These are phyloP conservation scores for Theonella swinhoei DNA, from an alignment of 37 sponge, comb jelly and placozoan species.

Conservation along the genomic window DNA sequence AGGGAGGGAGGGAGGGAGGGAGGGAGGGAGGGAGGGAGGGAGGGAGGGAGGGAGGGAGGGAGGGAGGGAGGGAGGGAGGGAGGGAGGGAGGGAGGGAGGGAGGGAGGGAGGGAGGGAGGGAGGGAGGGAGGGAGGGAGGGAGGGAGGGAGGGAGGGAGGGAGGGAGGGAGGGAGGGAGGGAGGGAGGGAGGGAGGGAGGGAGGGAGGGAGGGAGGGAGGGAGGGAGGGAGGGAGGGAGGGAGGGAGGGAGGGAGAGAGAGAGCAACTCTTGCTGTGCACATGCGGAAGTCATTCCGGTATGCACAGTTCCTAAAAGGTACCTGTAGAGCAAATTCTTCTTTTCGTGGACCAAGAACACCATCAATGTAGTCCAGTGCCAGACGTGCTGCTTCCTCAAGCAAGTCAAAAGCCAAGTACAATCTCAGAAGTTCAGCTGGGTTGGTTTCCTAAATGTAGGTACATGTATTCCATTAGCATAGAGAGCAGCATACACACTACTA, in stretches of 20 bases:
- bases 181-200: not conserved
- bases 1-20: too few relatives aligned
- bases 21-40: too few relatives aligned
- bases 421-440: constrained; percentile 55
- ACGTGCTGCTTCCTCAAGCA: constrained; percentile 40
- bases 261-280: too few relatives aligned
- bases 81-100: too few relatives aligned
- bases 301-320: too few relatives aligned
- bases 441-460: constrained; percentile 8
- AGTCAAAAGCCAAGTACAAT: constrained; percentile 53
- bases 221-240: not conserved
- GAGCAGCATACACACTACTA: not conserved
- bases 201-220: not conserved
- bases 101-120: too few relatives aligned
- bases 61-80: too few relatives aligned
- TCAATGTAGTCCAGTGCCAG: constrained; percentile 70
- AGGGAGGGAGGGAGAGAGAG: not conserved
- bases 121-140: too few relatives aligned
- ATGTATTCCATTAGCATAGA: not conserved
- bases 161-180: too few relatives aligned
- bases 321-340: constrained; percentile 51
- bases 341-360: constrained; percentile 57
- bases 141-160: too few relatives aligned
- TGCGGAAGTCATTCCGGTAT: too few relatives aligned
- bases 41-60: too few relatives aligned